A percentile compares a stretch with the other conserved stretches of the same genome.
Evolutionary conservation across 2,113 vertebrate species (phyloP).

Genomic region (Orientallactaga bullata): DNA sequence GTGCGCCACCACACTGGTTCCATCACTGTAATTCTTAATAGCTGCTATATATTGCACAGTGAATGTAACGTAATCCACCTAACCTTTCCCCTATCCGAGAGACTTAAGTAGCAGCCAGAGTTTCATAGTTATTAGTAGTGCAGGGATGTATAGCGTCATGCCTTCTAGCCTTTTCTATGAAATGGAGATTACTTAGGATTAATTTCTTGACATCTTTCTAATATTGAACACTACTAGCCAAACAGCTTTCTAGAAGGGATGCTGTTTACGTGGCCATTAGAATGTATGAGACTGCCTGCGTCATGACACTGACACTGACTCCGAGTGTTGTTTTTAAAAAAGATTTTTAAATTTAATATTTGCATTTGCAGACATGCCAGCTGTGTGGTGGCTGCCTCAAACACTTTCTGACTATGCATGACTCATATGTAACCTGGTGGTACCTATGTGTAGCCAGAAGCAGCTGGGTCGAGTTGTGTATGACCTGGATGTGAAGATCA

Average conservation of each 20-base stretch:
- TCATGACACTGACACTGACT: background rate
- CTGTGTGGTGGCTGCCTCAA: background rate
- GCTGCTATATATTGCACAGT: background rate
- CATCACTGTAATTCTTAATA: background rate
- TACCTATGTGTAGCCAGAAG: background rate
- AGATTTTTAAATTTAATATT: constrained; percentile 65
- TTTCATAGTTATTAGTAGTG: background rate
- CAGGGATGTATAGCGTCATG: background rate
- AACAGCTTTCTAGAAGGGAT: background rate
- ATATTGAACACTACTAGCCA: background rate
- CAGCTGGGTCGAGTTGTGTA: background rate
- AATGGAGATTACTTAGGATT: background rate
- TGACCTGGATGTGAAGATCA: background rate
- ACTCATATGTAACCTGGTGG: constrained; percentile 13
- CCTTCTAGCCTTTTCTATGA: background rate
- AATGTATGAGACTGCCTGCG: background rate
- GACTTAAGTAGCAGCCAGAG: background rate
- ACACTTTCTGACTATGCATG: constrained; percentile 1
- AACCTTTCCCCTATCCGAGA: background rate
- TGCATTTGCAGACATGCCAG: constrained; percentile 8
- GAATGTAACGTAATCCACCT: background rate
- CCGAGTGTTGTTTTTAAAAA: constrained; percentile 25
- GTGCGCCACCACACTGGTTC: no score
- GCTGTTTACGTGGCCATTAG: background rate
- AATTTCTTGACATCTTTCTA: constrained; percentile 30